These are phyloP conservation scores for Achatina immaculata DNA, from an alignment of 1,140 invertebrate genomes.

Conservation along the genomic window DNA sequence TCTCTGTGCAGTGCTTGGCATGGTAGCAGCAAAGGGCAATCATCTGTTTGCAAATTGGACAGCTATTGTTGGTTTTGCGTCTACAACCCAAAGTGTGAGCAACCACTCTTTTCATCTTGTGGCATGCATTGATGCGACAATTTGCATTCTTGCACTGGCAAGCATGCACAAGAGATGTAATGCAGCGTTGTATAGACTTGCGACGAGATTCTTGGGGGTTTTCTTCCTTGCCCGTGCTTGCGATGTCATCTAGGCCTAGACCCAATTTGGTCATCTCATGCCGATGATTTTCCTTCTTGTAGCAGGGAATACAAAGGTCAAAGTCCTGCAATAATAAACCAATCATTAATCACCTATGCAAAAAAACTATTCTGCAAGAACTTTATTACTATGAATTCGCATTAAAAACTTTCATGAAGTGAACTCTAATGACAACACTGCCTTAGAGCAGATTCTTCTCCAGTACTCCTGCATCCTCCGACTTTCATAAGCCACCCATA, in stretches of 20 bases:
- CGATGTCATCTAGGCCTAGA: constrained; percentile 93
- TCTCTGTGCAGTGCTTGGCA: constrained; percentile 94
- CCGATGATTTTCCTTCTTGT: constrained; percentile 93
- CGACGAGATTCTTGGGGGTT: constrained; percentile 86
- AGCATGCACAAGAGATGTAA: constrained; percentile 97
- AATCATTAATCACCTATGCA: no score
- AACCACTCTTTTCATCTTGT: constrained; percentile 99
- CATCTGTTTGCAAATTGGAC: constrained; percentile 98
- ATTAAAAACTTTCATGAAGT: no score
- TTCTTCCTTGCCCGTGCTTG: constrained; percentile 80
- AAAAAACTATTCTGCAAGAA: no score
- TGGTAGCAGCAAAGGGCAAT: constrained; percentile 99
- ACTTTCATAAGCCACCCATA: no score
- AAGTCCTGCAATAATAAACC: constrained; percentile 82
- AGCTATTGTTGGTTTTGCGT: constrained; percentile 93
- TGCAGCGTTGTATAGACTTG: constrained; percentile 95
- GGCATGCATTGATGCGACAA: constrained; percentile 94
- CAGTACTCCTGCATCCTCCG: no score
- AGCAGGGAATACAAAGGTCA: constrained; percentile 95
- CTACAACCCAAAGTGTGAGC: constrained; percentile 96
- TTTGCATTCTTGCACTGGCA: constrained; percentile 97
- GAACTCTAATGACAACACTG: no score
- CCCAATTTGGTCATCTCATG: constrained; percentile 98
- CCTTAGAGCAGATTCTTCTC: no score
- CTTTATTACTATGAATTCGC: no score